Conservation (phyloP, 2,113 vertebrate species). For the Cyphomyrus discorhynchus region DNA sequence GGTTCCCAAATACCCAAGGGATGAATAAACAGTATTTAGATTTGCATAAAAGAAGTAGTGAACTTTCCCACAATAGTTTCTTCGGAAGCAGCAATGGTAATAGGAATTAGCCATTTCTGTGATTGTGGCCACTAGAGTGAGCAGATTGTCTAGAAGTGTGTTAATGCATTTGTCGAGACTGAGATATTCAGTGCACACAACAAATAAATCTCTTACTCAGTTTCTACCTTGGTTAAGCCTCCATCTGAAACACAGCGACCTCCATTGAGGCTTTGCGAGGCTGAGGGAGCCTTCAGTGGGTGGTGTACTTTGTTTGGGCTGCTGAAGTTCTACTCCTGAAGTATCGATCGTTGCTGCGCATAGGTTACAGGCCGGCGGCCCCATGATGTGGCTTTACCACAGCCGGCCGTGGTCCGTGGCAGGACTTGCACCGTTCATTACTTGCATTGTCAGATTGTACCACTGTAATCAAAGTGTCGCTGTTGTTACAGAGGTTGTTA, state of each 20-base stretch:
- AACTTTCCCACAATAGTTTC: slow-evolving; percentile 4
- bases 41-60: slow-evolving; percentile 1
- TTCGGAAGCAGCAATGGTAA: not conserved
- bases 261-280: slow-evolving; percentile 43
- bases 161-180: not conserved
- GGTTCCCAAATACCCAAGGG: slow-evolving; percentile 15
- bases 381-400: not conserved
- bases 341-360: not conserved
- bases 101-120: not conserved
- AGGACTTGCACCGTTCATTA: not conserved
- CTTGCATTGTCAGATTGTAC: not conserved
- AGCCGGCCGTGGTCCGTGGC: not conserved
- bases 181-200: slow-evolving; percentile 22
- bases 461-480: not conserved
- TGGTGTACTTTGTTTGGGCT: slow-evolving; percentile 16
- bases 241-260: slow-evolving; percentile 38
- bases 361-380: not conserved
- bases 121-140: slow-evolving; percentile 5
- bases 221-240: slow-evolving; percentile 36
- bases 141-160: not conserved
- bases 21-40: slow-evolving; percentile 6
- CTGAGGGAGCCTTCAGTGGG: slow-evolving; percentile 25
- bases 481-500: not conserved
- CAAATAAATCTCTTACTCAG: slow-evolving; percentile 37
- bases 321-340: slow-evolving; percentile 39